Evolutionary conservation across 1,140 invertebrate species (phyloP).

Genomic region (Drosophila melanica): DNA sequence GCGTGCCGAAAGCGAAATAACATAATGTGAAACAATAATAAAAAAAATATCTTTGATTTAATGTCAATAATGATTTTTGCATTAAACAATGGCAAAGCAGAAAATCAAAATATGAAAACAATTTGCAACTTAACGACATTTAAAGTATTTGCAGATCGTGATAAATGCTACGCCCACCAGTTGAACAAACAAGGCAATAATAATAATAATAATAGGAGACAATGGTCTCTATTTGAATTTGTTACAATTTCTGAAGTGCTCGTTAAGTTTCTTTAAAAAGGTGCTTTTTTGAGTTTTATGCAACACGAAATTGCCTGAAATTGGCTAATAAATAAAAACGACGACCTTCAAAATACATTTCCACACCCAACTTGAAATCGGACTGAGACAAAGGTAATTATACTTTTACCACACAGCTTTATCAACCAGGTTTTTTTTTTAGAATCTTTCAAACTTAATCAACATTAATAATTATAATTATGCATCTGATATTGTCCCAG

Average conservation of each 20-base stretch:
- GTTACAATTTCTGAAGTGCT: constrained; percentile 47
- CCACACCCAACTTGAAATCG: constrained; percentile 14
- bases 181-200: constrained; percentile 59
- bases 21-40: constrained; percentile 19
- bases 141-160: constrained; percentile 72
- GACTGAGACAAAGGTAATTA: background rate
- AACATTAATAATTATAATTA: background rate
- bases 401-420: background rate
- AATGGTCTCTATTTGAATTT: constrained; percentile 37
- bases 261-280: constrained; percentile 13
- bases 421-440: constrained; percentile 9
- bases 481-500: too few relatives aligned
- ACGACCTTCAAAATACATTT: constrained; percentile 36
- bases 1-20: constrained; percentile 66
- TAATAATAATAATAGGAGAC: constrained; percentile 47
- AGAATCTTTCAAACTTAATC: background rate
- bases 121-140: constrained; percentile 60
- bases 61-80: constrained; percentile 42
- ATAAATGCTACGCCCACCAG: constrained; percentile 71
- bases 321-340: constrained; percentile 38
- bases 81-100: constrained; percentile 1
- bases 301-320: constrained; percentile 5
- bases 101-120: constrained; percentile 29
- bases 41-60: constrained; percentile 20
- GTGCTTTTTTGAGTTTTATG: constrained; percentile 1